Percentiles rank a stretch among this genome's conserved stretches.
Evolutionary conservation across 2,113 vertebrate genomes (phyloP).

Genomic region (Reinhardtius hippoglossoides): DNA sequence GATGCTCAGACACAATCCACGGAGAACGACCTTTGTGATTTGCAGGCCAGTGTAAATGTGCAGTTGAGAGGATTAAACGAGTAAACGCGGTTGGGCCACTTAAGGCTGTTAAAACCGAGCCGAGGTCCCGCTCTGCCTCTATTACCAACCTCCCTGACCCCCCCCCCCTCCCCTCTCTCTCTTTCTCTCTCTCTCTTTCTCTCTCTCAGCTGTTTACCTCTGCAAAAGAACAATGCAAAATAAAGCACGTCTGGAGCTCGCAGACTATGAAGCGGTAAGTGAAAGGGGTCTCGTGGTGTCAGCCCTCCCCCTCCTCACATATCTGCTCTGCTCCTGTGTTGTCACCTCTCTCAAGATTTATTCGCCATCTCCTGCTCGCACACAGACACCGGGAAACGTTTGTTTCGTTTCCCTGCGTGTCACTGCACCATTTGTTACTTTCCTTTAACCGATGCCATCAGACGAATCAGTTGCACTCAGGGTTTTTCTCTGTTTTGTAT

Average conservation of each 20-base stretch:
- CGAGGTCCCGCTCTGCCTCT: slow-evolving; percentile 40
- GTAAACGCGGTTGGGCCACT: slow-evolving; percentile 65
- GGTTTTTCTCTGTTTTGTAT: slow-evolving; percentile 1
- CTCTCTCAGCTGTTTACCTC: slow-evolving; percentile 92
- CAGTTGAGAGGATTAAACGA: slow-evolving; percentile 73
- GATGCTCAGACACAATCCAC: slow-evolving; percentile 20
- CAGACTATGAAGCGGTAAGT: slow-evolving; percentile 98
- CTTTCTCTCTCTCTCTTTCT: slow-evolving; percentile 9
- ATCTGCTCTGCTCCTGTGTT: slow-evolving; percentile 18
- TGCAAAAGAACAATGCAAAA: slow-evolving; percentile 99
- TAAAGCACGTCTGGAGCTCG: slow-evolving; percentile 96
- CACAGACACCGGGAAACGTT: slow-evolving; percentile 21
- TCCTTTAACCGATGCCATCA: slow-evolving; percentile 39
- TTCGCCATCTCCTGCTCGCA: slow-evolving; percentile 23
- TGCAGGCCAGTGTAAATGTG: slow-evolving; percentile 66
- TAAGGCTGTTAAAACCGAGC: slow-evolving; percentile 66
- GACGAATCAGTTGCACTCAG: slow-evolving; percentile 25
- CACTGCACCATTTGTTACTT: slow-evolving; percentile 30
- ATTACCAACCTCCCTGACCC: slow-evolving; percentile 21
- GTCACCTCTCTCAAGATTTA: not conserved
- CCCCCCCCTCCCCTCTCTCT: too few species aligned
- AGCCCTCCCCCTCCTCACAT: slow-evolving; percentile 14
- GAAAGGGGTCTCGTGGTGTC: slow-evolving; percentile 34
- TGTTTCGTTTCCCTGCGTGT: slow-evolving; percentile 29
- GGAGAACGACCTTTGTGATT: slow-evolving; percentile 65